Percentiles rank a stretch among this genome's conserved stretches.
phyloP scores from a whole-genome alignment of 2,113 vertebrate species.

The Macquaria australasica region DNA sequence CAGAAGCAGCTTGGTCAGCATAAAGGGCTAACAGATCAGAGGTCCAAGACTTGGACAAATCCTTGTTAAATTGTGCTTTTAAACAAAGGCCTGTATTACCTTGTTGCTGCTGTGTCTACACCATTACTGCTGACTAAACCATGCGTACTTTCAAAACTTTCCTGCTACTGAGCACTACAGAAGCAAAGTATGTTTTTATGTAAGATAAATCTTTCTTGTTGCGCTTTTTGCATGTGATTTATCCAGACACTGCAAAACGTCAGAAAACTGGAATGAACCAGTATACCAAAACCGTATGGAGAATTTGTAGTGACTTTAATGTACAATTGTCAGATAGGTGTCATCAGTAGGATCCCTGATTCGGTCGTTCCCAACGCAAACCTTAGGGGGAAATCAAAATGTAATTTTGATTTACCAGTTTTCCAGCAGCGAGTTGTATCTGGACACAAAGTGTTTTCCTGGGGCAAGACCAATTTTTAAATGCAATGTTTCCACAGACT shows the following conservation, averaged over 20 bases:
- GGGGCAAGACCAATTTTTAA: background rate
- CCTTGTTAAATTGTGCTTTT: constrained; percentile 25
- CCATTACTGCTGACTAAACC: constrained; percentile 2
- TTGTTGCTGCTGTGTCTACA: background rate
- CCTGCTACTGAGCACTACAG: background rate
- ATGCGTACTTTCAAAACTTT: background rate
- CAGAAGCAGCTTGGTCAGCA: constrained; percentile 40
- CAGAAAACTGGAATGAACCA: background rate
- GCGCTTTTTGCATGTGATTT: background rate
- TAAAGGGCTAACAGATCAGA: constrained; percentile 27
- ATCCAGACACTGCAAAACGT: background rate
- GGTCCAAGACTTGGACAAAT: constrained; percentile 26
- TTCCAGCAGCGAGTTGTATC: too few relatives aligned
- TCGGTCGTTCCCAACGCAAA: background rate
- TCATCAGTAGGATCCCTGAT: background rate
- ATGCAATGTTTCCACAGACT: background rate
- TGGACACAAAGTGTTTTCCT: background rate
- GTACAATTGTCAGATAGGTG: background rate
- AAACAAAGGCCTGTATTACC: constrained; percentile 4
- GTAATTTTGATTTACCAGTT: too few relatives aligned
- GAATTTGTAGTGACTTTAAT: background rate
- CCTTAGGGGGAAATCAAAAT: background rate
- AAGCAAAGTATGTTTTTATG: background rate
- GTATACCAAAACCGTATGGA: background rate
- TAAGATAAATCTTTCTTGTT: background rate